Evolutionary conservation across 2,888 invertebrate genomes (phyloP), one percentile per base, ranked within the genome.

Genomic region (Heliconius aoede): DNA sequence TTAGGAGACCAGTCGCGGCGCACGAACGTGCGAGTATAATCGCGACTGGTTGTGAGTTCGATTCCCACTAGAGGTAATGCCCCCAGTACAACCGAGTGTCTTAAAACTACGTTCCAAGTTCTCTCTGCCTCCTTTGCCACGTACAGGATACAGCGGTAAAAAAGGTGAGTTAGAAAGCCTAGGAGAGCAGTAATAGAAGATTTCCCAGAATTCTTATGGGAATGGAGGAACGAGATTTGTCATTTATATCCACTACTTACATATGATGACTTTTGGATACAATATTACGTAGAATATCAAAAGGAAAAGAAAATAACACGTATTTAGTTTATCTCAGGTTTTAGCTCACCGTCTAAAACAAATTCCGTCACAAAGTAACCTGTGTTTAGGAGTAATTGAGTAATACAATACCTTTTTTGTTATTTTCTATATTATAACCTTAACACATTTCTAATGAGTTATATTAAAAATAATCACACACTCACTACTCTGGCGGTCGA

Each of bases 381-480:
- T 18, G 8, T 24, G 15, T 65, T 64, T 24, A 2, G 36, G 24
- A 13, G 30, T 9, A 24, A 69, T 55, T n/a, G 13, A 13, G 7
- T 30, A 30, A 24, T 24, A 24, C 1, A 62, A 26, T 4, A 73
- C 15, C 15, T 32, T 21, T 68, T 26, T 60, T 18, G n/a, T 9
- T 36, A 26, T 58, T 24, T n/a, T 36, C 24, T 60, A 28, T 60
- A 26, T 36, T 32, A 72, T 36, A 72, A 61, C 24, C 58, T 40
- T 40, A 60, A 40, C 13, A 40, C 61, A 72, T 72, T 26, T 72
- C 24, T 32, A 72, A 18, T 60, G 46, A 21, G 24, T n/a, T 72
- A 18, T 28, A 58, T 55, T 60, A 60, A 72, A 72, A 72, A 72
- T 36, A 60, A 72, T 61, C 26, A 72, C 71, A 71, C 72, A 72